Conservation (phyloP, 1,140 invertebrate genomes). For the Drosophila asahinai region DNA sequence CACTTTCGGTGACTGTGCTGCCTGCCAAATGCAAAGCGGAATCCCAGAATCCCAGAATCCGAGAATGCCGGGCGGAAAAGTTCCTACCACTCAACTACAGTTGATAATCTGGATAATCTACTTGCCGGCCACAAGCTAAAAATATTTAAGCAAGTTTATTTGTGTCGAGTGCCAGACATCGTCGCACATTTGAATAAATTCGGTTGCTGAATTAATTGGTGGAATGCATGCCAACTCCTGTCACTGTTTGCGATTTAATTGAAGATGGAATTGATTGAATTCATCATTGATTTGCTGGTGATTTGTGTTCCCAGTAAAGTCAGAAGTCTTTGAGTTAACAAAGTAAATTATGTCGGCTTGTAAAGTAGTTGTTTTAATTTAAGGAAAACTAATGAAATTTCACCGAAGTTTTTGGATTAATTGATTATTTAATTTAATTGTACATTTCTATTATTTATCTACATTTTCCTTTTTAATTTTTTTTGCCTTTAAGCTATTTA, state of each 20-base stretch:
- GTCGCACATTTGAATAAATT: slow-evolving; percentile 19
- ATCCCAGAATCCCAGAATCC: neutral
- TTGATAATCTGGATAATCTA: slow-evolving; percentile 50
- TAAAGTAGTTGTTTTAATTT: neutral
- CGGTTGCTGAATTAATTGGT: slow-evolving; percentile 36
- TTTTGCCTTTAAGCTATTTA: neutral
- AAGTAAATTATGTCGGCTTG: neutral
- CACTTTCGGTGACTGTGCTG: slow-evolving; percentile 35
- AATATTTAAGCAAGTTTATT: slow-evolving; percentile 41
- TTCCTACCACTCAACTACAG: slow-evolving; percentile 20
- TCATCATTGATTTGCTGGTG: slow-evolving; percentile 24
- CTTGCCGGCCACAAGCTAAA: slow-evolving; percentile 46
- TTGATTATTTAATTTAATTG: too few species aligned
- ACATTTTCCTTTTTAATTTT: too few species aligned
- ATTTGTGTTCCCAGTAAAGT: slow-evolving; percentile 29
- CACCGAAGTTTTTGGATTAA: too few species aligned
- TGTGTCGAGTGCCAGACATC: slow-evolving; percentile 13
- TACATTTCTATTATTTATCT: too few species aligned
- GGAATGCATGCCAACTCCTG: slow-evolving; percentile 5
- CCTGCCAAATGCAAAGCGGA: slow-evolving; percentile 42
- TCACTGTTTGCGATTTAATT: slow-evolving; percentile 20
- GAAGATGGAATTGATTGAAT: slow-evolving; percentile 23
- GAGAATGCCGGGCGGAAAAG: neutral
- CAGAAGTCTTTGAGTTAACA: slow-evolving; percentile 23
- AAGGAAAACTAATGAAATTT: neutral